Base-by-base conservation (phyloP, 2,888 invertebrate genomes). In the Macrophya alboannulata region DNA sequence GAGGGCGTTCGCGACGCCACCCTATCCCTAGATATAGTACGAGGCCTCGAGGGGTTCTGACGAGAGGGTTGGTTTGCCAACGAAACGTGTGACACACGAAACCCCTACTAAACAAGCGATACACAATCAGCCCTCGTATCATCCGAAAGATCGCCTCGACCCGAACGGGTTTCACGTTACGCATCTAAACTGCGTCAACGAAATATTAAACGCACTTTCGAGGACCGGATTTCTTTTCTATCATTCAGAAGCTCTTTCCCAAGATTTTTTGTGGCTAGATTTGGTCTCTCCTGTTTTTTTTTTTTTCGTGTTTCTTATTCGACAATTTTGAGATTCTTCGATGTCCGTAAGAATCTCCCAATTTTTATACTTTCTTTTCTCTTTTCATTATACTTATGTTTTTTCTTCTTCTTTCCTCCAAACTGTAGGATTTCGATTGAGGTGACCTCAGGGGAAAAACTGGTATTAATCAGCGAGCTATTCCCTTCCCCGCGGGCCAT, bases 61-160 rank as follows among this genome's bases (percentile, higher is more conserved):
- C 83, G 83, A 68, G 83, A 71, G 83, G 83, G 83, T 68, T 71
- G 83, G 83, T 71, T 62, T 40, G 21, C 81, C 83, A 31, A 51
- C 68, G 83, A 68, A 83, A 68, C 83, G 68, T 37, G 83, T 65
- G 83, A 83, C 83, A 68, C 68, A 31, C 55, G 68, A 71, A 81
- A 59, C 81, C 81, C 77, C 77, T 77, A 55, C 77, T 77, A 77
- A 81, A 81, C 81, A 81, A 68, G 83, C 83, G 83, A 83, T 83
- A 83, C 83, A 68, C 83, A 71, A 83, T 83, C 83, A 83, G 71
- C 83, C 83, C 83, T 83, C 83, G 83, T 83, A 68, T 83, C 83
- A 71, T 68, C 48, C 83, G 25, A 62, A 43, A 81, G 81, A 81
- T 62, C 81, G 81, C 81, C 62, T 59, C 68, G 68, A 68, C 68